Base-by-base conservation (phyloP, 2,113 vertebrate species). In the Eulacestoma nigropectus region DNA sequence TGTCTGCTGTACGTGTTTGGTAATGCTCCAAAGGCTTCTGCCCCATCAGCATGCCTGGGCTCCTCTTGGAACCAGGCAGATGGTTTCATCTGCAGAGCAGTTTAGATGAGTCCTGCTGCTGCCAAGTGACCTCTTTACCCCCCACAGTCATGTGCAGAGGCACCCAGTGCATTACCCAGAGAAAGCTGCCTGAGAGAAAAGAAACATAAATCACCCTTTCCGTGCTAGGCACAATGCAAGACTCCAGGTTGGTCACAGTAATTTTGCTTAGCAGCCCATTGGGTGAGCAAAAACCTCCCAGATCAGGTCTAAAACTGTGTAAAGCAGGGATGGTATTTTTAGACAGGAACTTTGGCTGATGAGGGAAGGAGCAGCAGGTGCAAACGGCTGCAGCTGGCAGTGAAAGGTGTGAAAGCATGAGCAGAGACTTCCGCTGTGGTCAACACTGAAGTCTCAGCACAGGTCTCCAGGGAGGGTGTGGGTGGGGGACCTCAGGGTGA, bases 361-460 rank as follows among this genome's bases (percentile, higher is more conserved):
- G 72, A 93, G 93, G 67, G 67, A 93, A 79, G 83, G 79, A 72
- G 39, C 83, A 88, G 79, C 97, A 98, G 98, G 98, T 98, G 98
- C 97, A 96, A 85, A 56, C 46, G 3, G 83, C 70, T 87, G 73
- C 97, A 98, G 96, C 97, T 97, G 97, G 91, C 92, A 98, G 98
- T 98, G 98, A 98, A 98, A 98, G 98, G 97, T 95, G 96, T 87
- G 97, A 98, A 97, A 98, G 97, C 96, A 96, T 39, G 10, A 96
- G 91, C 49, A 35, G 68, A 69, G 69, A 55, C 97, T 98, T 98
- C 97, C 97, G 91, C 90, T 98, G 97, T 56, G 97, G 97, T 98
- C 95, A 90, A 64, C 35, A 2, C 55, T 20, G 42, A 59, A 93
- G 87, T 74, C 81, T 81, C 84, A 1, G 67, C 7, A 14, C 75